Percentiles rank a stretch among this genome's conserved stretches.
Evolutionary conservation across 2,797 vertebrate genomes (phyloP).

Genomic region (Dromococcyx pavoninus): DNA sequence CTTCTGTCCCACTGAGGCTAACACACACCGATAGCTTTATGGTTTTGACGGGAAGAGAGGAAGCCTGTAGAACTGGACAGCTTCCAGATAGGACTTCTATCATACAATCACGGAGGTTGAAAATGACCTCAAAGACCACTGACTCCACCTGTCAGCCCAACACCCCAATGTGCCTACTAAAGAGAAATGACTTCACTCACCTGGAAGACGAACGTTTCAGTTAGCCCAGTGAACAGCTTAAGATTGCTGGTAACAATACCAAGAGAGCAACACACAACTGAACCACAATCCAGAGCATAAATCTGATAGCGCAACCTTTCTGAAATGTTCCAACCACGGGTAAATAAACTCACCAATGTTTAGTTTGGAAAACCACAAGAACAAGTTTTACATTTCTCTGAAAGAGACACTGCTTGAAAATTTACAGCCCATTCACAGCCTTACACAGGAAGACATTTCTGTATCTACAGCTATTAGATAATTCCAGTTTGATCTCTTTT

Average conservation of each 20-base stretch:
- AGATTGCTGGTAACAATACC: not conserved
- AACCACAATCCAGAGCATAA: not conserved
- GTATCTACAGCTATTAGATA: not conserved
- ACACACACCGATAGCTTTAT: not conserved
- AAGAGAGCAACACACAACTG: not conserved
- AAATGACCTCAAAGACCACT: too few species aligned
- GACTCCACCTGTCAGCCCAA: too few species aligned
- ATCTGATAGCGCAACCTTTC: not conserved
- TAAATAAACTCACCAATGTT: not conserved
- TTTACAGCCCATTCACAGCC: not conserved
- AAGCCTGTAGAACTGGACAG: not conserved
- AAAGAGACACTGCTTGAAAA: not conserved
- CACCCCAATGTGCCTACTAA: too few species aligned
- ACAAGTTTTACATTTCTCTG: not conserved
- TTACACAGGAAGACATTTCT: not conserved
- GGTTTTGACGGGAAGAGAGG: not conserved
- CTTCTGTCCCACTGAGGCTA: not conserved
- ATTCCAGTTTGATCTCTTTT: not conserved
- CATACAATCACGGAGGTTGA: too few species aligned
- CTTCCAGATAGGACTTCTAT: not conserved
- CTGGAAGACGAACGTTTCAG: not conserved
- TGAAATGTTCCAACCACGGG: accelerated
- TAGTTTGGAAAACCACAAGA: not conserved
- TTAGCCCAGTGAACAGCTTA: not conserved
- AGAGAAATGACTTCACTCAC: not conserved